A percentile compares a stretch with the other conserved stretches of the same genome.
Conservation (phyloP, 2,888 invertebrate species). For the Ophraella communa region DNA sequence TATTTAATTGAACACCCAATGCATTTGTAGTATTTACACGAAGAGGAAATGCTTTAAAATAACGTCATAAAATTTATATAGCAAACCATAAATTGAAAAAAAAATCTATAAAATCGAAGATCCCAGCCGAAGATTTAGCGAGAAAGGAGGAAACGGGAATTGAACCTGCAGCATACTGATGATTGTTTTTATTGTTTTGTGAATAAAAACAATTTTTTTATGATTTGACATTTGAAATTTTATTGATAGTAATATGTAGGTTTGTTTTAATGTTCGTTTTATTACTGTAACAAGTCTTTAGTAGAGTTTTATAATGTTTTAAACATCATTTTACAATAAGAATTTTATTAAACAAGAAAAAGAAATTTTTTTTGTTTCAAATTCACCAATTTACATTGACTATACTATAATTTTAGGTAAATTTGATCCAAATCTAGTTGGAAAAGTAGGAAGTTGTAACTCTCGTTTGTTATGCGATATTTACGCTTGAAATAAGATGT, state of each 20-base stretch:
- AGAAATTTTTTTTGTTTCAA: too few relatives aligned
- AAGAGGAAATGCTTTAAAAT: conserved; percentile 3
- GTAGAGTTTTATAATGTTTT: too few relatives aligned
- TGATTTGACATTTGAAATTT: not conserved
- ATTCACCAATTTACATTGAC: too few relatives aligned
- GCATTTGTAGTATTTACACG: not conserved
- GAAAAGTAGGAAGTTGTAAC: too few relatives aligned
- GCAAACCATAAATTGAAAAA: not conserved
- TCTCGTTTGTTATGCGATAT: too few relatives aligned
- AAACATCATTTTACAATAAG: too few relatives aligned
- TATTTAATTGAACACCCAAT: too few relatives aligned
- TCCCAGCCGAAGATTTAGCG: not conserved
- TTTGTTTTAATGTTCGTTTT: too few relatives aligned
- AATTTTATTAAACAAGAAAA: too few relatives aligned
- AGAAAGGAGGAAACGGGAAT: conserved; percentile 1
- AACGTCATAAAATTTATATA: not conserved
- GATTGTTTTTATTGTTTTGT: conserved; percentile 1
- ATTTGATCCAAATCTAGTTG: too few relatives aligned
- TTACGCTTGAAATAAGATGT: not conserved
- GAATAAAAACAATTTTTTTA: not conserved
- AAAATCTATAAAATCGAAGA: conserved; percentile 6
- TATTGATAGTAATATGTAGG: not conserved
- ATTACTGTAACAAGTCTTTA: too few relatives aligned
- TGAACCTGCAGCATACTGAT: not conserved
- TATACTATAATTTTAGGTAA: too few relatives aligned